These are phyloP conservation scores for Microctenopoma stevenorrisi DNA, from an alignment of 2,797 vertebrate genomes.

Conservation along the genomic window DNA sequence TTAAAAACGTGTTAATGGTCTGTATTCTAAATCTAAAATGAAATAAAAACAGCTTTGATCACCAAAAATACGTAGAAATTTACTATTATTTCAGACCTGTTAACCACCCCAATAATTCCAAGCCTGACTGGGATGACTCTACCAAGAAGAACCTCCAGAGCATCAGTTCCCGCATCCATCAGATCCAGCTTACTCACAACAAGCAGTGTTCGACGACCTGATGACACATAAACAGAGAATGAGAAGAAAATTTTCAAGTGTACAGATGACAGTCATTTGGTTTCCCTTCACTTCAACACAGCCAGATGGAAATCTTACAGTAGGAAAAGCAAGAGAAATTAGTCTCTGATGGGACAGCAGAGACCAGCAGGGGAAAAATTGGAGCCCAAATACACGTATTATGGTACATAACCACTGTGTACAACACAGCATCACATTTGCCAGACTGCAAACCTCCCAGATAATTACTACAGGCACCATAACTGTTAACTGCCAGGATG, in stretches of 20 bases:
- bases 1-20: neutral
- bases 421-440: neutral
- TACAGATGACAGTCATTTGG: neutral
- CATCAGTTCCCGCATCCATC: conserved; percentile 89
- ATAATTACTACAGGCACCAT: conserved; percentile 19
- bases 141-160: conserved; percentile 86
- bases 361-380: conserved; percentile 13
- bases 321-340: neutral
- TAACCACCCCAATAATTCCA: conserved; percentile 88
- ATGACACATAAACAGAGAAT: conserved; percentile 26
- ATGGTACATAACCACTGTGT: conserved; percentile 7
- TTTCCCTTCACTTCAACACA: neutral
- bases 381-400: conserved; percentile 14
- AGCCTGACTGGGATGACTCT: conserved; percentile 87
- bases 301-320: neutral
- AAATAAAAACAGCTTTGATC: conserved; percentile 1
- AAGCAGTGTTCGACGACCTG: conserved; percentile 86
- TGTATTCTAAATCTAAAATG: neutral
- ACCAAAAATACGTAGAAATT: neutral
- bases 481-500: conserved; percentile 21
- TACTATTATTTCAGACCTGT: conserved; percentile 77
- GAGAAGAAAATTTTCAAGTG: neutral
- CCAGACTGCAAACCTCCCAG: conserved; percentile 5
- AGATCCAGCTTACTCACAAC: conserved; percentile 88
- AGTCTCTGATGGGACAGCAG: neutral